phyloP scores from a whole-genome alignment of 2,888 invertebrate species.

The Orchestes rusci region DNA sequence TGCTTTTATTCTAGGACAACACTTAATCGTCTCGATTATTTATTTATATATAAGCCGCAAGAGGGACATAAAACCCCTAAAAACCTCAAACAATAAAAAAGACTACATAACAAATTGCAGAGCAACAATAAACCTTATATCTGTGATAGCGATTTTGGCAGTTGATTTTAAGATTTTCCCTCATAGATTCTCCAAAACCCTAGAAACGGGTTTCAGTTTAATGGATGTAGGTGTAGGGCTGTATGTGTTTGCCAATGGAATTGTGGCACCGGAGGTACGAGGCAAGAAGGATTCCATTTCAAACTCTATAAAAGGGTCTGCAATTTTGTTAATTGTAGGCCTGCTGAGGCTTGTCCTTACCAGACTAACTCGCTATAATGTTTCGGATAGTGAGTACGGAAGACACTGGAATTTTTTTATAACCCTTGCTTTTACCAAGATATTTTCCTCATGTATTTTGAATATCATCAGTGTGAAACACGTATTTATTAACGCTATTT shows the following conservation, averaged over 20 bases:
- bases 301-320: slow-evolving; percentile 40
- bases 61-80: slow-evolving; percentile 5
- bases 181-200: slow-evolving; percentile 78
- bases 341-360: slow-evolving; percentile 54
- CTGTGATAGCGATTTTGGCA: slow-evolving; percentile 79
- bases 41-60: slow-evolving; percentile 7
- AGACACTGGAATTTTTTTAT: slow-evolving; percentile 98
- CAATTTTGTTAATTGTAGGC: slow-evolving; percentile 55
- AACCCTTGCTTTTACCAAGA: slow-evolving; percentile 77
- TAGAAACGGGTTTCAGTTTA: slow-evolving; percentile 73
- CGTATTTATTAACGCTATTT: slow-evolving; percentile 50
- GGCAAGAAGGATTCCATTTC: slow-evolving; percentile 35
- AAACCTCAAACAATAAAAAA: slow-evolving; percentile 10
- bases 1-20: slow-evolving; percentile 14
- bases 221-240: slow-evolving; percentile 96
- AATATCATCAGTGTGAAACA: slow-evolving; percentile 47
- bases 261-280: slow-evolving; percentile 56
- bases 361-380: slow-evolving; percentile 69
- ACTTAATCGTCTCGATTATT: slow-evolving; percentile 8
- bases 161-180: slow-evolving; percentile 91
- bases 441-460: slow-evolving; percentile 59
- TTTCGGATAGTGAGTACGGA: slow-evolving; percentile 90
- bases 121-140: slow-evolving; percentile 63
- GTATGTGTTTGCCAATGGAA: slow-evolving; percentile 74
- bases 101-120: slow-evolving; percentile 60